Evolutionary conservation across 1,140 invertebrate species (phyloP).

Genomic region (Drosophila pseudoobscura): DNA sequence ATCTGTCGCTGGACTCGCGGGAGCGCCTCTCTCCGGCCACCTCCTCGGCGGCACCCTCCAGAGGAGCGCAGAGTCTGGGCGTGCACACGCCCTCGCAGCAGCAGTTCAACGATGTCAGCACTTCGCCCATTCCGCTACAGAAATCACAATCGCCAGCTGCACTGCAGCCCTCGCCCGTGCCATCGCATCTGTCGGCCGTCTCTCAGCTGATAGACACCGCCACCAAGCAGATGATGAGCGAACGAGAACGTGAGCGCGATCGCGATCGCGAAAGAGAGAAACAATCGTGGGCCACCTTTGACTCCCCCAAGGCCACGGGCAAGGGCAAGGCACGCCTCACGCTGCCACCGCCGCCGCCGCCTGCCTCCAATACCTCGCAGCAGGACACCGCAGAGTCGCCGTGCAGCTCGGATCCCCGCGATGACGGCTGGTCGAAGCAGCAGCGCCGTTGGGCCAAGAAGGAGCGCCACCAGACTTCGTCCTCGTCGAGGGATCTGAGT

Average conservation of each 20-base stretch:
- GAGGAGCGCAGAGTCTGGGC: conserved; percentile 24
- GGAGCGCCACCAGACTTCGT: conserved; percentile 85
- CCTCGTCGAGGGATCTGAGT: conserved; percentile 88
- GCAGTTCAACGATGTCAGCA: conserved; percentile 81
- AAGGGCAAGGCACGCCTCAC: conserved; percentile 63
- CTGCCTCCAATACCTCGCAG: conserved; percentile 81
- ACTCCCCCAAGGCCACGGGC: conserved; percentile 75
- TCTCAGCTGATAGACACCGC: conserved; percentile 78
- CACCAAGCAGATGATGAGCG: conserved; percentile 71
- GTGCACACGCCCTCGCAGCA: conserved; percentile 56
- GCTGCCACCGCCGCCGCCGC: conserved; percentile 63
- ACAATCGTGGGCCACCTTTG: conserved; percentile 81
- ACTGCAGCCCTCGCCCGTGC: conserved; percentile 77
- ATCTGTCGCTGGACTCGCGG: conserved; percentile 77
- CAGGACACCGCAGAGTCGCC: conserved; percentile 85
- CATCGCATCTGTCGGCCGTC: conserved; percentile 70
- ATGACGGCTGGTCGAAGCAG: conserved; percentile 83
- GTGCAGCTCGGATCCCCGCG: conserved; percentile 91
- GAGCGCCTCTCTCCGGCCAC: conserved; percentile 74
- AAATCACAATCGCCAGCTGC: conserved; percentile 69
- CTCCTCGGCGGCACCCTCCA: conserved; percentile 56
- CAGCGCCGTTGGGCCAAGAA: conserved; percentile 79
- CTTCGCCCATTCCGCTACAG: conserved; percentile 78
- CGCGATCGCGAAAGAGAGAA: conserved; percentile 58
- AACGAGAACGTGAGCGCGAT: conserved; percentile 21